phyloP scores from a whole-genome alignment of 2,888 invertebrate genomes.

The Eupithecia inturbata region DNA sequence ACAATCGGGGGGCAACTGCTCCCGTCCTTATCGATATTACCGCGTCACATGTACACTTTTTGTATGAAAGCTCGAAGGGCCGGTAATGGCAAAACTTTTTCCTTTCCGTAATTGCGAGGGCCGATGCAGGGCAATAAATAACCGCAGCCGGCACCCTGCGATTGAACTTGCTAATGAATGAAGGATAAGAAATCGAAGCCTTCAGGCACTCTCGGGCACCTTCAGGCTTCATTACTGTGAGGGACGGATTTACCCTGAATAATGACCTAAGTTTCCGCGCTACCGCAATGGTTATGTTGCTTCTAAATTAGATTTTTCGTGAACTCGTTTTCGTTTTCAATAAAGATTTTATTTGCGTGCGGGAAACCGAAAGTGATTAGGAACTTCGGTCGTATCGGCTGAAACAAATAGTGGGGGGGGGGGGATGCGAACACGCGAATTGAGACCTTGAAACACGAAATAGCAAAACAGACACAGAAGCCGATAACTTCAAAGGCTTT shows the following conservation, averaged over 20 bases:
- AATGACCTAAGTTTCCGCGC: slow-evolving; percentile 69
- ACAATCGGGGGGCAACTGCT: slow-evolving; percentile 63
- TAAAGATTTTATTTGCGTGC: slow-evolving; percentile 25
- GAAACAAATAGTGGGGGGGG: slow-evolving; percentile 1
- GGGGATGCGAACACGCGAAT: not conserved
- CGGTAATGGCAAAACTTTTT: slow-evolving; percentile 82
- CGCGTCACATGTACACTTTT: slow-evolving; percentile 73
- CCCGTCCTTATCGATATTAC: slow-evolving; percentile 63
- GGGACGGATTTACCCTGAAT: slow-evolving; percentile 66
- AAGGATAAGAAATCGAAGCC: slow-evolving; percentile 80
- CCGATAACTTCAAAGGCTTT: slow-evolving; percentile 8
- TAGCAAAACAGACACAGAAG: not conserved
- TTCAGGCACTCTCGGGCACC: slow-evolving; percentile 29
- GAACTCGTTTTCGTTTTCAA: slow-evolving; percentile 34
- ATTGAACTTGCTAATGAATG: slow-evolving; percentile 84
- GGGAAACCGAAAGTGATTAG: slow-evolving; percentile 25
- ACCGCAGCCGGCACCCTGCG: slow-evolving; percentile 78
- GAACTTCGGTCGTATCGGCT: slow-evolving; percentile 18
- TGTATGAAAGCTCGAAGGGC: slow-evolving; percentile 75
- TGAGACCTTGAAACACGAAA: slow-evolving; percentile 4
- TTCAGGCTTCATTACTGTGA: slow-evolving; percentile 53
- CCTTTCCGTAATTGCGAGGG: slow-evolving; percentile 81
- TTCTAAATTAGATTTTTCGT: slow-evolving; percentile 37
- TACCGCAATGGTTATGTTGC: slow-evolving; percentile 39
- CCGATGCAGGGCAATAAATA: slow-evolving; percentile 82